phyloP scores from a whole-genome alignment of 2,113 vertebrate genomes.

The Sialia sialis region DNA sequence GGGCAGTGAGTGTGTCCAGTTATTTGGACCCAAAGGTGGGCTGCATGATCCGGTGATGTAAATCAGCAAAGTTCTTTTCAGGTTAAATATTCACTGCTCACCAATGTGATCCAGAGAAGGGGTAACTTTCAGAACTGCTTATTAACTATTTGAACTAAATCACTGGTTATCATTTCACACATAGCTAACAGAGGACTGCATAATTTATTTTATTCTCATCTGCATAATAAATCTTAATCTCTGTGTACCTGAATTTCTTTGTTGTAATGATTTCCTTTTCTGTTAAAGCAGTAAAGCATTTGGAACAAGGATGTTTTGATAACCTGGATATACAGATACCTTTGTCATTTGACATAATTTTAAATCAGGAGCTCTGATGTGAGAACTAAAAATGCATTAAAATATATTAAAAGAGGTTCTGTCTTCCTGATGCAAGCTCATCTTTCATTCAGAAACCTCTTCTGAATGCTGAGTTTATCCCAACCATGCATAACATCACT shows the following conservation, averaged over 20 bases:
- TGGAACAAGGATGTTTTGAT: not conserved
- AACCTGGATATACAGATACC: not conserved
- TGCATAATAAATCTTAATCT: not conserved
- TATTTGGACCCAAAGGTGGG: not conserved
- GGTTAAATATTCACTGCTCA: not conserved
- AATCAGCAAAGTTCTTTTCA: not conserved
- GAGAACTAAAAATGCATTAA: not conserved
- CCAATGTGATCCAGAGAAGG: not conserved
- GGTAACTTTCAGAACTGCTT: not conserved
- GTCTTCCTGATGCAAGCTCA: not conserved
- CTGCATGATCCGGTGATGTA: not conserved
- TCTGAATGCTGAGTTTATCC: not conserved
- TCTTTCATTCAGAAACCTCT: not conserved
- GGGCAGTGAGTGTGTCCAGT: not conserved
- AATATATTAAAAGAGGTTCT: not conserved
- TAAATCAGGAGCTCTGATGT: not conserved
- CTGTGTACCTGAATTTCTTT: not conserved
- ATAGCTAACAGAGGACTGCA: not conserved
- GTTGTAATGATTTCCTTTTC: not conserved
- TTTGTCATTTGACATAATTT: not conserved
- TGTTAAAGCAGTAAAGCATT: not conserved
- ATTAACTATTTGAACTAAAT: not conserved
- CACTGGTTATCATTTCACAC: not conserved
- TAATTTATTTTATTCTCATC: not conserved
- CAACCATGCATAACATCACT: not conserved